Percentiles rank a stretch among this genome's conserved stretches.
Conservation (phyloP, 2,797 vertebrate genomes). For the Tokudaia tokunoshimensis region DNA sequence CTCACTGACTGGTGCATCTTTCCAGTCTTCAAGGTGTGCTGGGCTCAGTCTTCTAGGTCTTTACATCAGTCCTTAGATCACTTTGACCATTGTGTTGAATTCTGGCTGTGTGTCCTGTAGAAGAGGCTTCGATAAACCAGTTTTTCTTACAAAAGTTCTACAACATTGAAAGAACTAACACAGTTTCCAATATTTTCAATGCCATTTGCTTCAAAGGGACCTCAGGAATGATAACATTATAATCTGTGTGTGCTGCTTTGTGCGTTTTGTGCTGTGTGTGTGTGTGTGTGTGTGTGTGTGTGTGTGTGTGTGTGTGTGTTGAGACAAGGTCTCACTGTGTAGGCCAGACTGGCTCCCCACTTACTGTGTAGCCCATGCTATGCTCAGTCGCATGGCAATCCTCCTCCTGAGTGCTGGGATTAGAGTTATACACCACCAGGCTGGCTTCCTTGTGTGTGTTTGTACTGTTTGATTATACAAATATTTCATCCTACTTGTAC, state of each 20-base stretch:
- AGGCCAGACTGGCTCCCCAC: background rate
- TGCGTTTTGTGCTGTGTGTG: background rate
- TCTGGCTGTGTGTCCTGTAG: background rate
- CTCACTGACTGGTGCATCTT: background rate
- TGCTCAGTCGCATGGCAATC: background rate
- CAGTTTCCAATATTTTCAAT: background rate
- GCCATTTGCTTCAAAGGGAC: constrained; percentile 21
- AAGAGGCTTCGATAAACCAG: background rate
- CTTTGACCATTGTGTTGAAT: background rate
- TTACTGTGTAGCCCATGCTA: background rate
- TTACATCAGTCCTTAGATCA: background rate
- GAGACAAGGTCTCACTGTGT: background rate
- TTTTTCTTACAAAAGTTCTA: background rate
- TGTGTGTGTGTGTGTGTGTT: background rate
- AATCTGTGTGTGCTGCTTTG: background rate
- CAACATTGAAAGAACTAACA: background rate
- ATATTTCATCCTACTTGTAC: constrained; percentile 17
- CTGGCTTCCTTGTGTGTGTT: background rate
- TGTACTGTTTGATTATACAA: background rate
- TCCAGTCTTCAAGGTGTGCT: background rate
- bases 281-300: background rate
- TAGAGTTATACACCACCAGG: background rate
- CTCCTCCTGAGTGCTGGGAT: background rate
- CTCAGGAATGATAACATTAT: constrained; percentile 5
- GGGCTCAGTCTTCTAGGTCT: background rate